Evolutionary conservation across 2,113 vertebrate species (phyloP), one percentile per base, ranked within the genome.

Genomic region (Telmatochromis sp.): DNA sequence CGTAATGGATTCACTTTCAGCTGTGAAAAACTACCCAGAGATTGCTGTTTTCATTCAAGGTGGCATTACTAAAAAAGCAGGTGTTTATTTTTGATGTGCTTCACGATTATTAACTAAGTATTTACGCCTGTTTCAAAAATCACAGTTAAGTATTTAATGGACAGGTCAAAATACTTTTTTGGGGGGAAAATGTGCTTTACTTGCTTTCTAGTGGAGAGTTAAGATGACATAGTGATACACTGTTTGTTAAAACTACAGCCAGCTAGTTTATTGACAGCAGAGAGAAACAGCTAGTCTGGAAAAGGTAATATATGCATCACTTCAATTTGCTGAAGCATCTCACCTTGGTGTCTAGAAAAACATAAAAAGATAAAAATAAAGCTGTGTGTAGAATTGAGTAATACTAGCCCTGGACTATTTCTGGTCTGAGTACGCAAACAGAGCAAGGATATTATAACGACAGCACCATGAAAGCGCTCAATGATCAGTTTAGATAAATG

Each of bases 1-100:
- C 12, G 83, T 83, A 87, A 89, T 45, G 83, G 80, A 90, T 87
- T 79, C 49, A 70, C 89, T 88, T 87, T 88, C 68, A 84, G 82
- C 45, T 57, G 82, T 49, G 63, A 65, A 73, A 70, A 51, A 49
- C 17, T 81, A 80, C 60, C 60, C 28, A 35, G 82, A 88, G 87
- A 53, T 28, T 57, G 17, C 68, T 63, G 63, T 51, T 90, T 63
- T 65, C 15, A 4, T 88, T 88, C 58, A 60, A 82, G 42, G 81
- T 88, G 83, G 37, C 79, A 54, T 13, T 87, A 33, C 23, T 28
- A 54, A 26, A 65, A 35, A 35, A 35, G 31, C 11, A 49, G 40
- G 9, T 49, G 33, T 80, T 78, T 78, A 45, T 11, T 4, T 63
- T 63, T 79, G 17, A 81, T 80, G n/a, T 28, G n/a, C 12, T 33